Evolutionary conservation across 1,140 invertebrate genomes (phyloP).

Genomic region (Scylla paramamosain): DNA sequence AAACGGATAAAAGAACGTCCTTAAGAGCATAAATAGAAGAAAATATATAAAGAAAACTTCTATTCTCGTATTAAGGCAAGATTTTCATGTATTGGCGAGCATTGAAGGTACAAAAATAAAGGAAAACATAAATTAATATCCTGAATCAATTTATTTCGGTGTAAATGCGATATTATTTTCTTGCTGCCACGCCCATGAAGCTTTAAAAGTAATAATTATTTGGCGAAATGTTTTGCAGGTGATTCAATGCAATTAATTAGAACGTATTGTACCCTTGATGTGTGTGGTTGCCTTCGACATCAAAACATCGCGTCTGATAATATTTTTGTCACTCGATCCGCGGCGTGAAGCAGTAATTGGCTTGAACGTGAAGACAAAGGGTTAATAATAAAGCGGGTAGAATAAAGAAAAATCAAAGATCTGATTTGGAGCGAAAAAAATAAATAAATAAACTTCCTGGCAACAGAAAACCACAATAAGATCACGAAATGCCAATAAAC

Average conservation of each 20-base stretch:
- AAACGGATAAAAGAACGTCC: background rate
- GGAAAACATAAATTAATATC: background rate
- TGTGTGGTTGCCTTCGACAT: background rate
- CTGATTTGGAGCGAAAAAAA: too few species aligned
- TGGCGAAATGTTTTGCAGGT: background rate
- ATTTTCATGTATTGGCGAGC: too few species aligned
- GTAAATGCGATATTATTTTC: background rate
- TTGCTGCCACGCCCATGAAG: background rate
- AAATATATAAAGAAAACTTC: too few species aligned
- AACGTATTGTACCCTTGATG: background rate
- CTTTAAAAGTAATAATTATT: background rate
- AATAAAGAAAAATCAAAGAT: background rate
- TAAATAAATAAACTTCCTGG: too few species aligned
- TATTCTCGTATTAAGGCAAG: too few species aligned
- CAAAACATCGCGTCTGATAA: background rate
- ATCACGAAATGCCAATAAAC: too few species aligned
- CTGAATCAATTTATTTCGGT: background rate
- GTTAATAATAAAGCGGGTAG: background rate
- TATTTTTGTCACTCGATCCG: background rate
- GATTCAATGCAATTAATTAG: slow-evolving; percentile 12
- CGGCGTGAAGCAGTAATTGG: background rate
- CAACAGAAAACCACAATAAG: too few species aligned
- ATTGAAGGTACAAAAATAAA: too few species aligned
- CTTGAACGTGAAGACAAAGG: background rate
- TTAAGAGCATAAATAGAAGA: too few species aligned